Conservation (phyloP, 2,113 vertebrate species). For the Lampris megalopsis region DNA sequence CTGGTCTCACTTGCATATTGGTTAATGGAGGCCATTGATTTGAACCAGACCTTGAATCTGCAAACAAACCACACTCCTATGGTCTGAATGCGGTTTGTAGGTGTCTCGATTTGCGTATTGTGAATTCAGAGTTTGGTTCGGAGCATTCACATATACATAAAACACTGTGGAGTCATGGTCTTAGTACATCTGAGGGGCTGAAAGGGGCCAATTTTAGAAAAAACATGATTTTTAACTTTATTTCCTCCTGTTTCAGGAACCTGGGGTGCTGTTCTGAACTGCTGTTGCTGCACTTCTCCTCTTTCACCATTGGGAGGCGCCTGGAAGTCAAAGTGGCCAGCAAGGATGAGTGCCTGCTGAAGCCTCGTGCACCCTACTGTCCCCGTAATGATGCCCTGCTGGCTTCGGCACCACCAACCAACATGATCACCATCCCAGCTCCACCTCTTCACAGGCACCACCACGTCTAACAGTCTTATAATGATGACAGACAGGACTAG, state of each 20-base stretch:
- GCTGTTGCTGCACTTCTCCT: conserved; percentile 89
- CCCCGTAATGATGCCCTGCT: background rate
- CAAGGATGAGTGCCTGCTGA: conserved; percentile 83
- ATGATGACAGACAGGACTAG: background rate
- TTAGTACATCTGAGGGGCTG: no score
- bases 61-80: no score
- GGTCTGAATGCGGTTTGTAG: no score
- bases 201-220: no score
- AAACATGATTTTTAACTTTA: background rate
- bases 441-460: conserved; percentile 56
- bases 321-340: conserved; percentile 85
- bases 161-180: no score
- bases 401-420: background rate
- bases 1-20: no score
- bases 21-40: no score
- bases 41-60: no score
- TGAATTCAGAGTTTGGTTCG: no score
- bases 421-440: conserved; percentile 69
- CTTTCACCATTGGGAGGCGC: conserved; percentile 87
- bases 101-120: no score
- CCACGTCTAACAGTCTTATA: conserved; percentile 5
- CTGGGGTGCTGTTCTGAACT: conserved; percentile 88
- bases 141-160: no score
- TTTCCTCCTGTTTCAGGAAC: conserved; percentile 74
- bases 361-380: conserved; percentile 68